Base-by-base conservation (phyloP, 2,888 invertebrate genomes). In the Leptodirus hochenwartii region DNA sequence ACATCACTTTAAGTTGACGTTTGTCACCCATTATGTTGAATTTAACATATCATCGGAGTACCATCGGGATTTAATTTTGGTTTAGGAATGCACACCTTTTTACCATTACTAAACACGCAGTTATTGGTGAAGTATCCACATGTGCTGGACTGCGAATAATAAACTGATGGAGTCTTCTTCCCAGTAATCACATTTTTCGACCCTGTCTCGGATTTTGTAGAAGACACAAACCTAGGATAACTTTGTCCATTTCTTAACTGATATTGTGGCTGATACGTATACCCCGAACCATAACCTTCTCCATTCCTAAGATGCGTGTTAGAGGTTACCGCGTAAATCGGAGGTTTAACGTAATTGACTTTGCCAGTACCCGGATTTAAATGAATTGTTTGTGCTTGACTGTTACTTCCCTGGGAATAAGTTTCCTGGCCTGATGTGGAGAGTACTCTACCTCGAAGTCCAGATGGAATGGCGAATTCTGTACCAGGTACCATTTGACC, bases 101-200 rank as follows among this genome's bases (percentile, higher is more conserved):
- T 78, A 40, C 71, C 68, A 9, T 79, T 79, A 46, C 77, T 76
- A 47, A 78, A 71, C 28, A 80, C 79, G 47, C 84, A 84, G 1
- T 79, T 75, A 50, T 84, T 84, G 2, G 82, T 81, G 41, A 84
- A 82, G 47, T 81, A 81, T 5, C 84, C 84, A 49, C 84, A 85
- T 2, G 78, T 81, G 2, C 82, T 82, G 5, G 81, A 79, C 52
- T 84, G 84, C 0, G 82, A 80, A 44, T 79, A 84, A 53, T 80
- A 84, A 1, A 78, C 75, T 39, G 76, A 76, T 2, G 76, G 69
- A 46, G 69, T 74, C 53, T 75, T 75, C 47, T 77, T 74, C 35
- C 75, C 70, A 33, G 69, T 68, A 20, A 54, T 49, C 16, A 58
- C 47, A 43, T 56, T 54, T 17, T 56, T 55, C 15, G 70, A 63